These are phyloP conservation scores for Cryptoblepharus egeriae DNA, from an alignment of 2,797 vertebrate genomes.

Conservation along the genomic window DNA sequence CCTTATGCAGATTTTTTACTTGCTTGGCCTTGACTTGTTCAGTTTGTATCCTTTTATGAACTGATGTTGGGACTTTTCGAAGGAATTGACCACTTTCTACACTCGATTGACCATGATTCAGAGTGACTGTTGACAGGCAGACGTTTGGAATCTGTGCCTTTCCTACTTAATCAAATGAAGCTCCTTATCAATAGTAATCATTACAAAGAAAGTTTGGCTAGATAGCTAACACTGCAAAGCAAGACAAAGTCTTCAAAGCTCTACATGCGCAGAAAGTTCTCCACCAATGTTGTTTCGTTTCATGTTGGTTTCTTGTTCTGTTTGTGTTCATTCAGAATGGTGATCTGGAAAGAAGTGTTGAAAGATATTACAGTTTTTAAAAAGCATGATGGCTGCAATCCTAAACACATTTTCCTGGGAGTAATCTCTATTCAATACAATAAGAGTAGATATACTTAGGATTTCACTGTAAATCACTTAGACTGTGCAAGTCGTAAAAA, in stretches of 20 bases:
- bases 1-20: neutral
- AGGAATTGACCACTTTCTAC: neutral
- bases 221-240: neutral
- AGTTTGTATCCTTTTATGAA: neutral
- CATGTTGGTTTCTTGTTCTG: neutral
- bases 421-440: too few relatives aligned
- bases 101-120: neutral
- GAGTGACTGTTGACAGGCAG: neutral
- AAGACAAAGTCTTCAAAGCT: slow-evolving; percentile 19
- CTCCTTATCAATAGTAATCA: neutral
- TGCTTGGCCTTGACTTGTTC: too few relatives aligned
- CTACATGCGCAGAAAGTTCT: neutral
- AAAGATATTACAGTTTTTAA: slow-evolving; percentile 32
- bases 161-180: slow-evolving; percentile 36
- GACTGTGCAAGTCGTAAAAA: neutral
- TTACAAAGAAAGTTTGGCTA: slow-evolving; percentile 15
- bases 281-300: slow-evolving; percentile 31
- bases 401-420: too few relatives aligned
- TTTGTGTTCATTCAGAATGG: slow-evolving; percentile 24
- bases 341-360: slow-evolving; percentile 46
- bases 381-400: neutral
- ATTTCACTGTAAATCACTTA: neutral
- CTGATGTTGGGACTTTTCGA: neutral
- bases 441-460: too few relatives aligned
- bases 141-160: neutral